Base-by-base conservation (phyloP, 2,113 vertebrate genomes). In the Casuarius casuarius region DNA sequence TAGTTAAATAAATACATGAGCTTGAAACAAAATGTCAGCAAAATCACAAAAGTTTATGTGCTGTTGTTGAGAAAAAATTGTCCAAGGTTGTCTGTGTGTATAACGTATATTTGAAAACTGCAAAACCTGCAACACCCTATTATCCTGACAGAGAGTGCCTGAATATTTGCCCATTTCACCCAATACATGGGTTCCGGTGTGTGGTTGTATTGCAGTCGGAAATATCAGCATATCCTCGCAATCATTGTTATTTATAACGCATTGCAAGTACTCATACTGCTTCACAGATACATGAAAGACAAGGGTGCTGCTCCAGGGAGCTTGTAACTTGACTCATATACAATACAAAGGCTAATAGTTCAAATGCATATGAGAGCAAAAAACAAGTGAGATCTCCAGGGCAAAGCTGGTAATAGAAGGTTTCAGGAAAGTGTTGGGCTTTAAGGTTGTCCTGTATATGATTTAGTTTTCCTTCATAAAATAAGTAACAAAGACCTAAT, bases 331-430 rank as follows among this genome's bases (percentile, higher is more conserved):
- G 40, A 83, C 79, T 78, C 29, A 35, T 33, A 81, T 17, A 40
- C 35, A 89, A 74, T 54, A 80, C 54, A 91, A 92, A 95, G 84
- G 88, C 38, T 95, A 87, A 87, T 17, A 92, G 77, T 94, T 96
- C 90, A 96, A 92, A 84, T 46, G 51, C 51, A 54, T 61, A 67
- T 44, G 87, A 88, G 31, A 86, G 17, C 35, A 80, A 94, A 90
- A 49, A 76, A 81, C 3, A 5, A 89, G 44, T 8, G 29, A 90
- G n/a, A 67, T 88, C 65, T 90, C 92, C 73, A 67, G 54, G 89
- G 68, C 68, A 86, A 91, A 78, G 44, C 0, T 67, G 51, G 40
- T 48, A 87, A 52, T 10, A 62, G 75, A 70, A 79, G 26, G 16
- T 31, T 82, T 89, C 38, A 21, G 29, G n/a, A 74, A 90, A 85